These are phyloP conservation scores for Prunella strophiata DNA, from an alignment of 2,797 vertebrate species.

Conservation along the genomic window DNA sequence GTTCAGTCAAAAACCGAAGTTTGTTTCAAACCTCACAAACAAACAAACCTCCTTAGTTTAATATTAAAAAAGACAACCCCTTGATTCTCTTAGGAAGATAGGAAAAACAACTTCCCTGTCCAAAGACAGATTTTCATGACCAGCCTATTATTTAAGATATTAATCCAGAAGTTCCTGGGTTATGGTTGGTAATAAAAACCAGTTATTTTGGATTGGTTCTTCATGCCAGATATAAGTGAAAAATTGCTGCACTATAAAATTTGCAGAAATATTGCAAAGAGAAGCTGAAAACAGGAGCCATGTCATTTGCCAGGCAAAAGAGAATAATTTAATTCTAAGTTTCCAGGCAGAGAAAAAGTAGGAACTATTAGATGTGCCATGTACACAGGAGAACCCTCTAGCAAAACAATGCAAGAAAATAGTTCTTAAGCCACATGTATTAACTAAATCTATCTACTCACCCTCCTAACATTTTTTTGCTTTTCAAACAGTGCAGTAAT, in stretches of 20 bases:
- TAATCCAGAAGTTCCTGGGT: constrained; percentile 26
- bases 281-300: constrained; percentile 2
- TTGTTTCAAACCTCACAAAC: neutral
- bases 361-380: neutral
- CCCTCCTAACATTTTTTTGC: neutral
- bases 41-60: neutral
- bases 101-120: neutral
- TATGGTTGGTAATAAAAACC: constrained; percentile 9
- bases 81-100: neutral
- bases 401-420: neutral
- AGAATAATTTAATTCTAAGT: neutral
- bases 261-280: constrained; percentile 16
- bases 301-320: neutral
- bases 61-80: neutral
- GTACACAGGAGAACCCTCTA: neutral
- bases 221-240: constrained; percentile 4
- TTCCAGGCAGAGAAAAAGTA: neutral
- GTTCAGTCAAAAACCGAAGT: neutral
- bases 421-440: neutral
- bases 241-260: constrained; percentile 12
- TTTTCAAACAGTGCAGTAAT: neutral
- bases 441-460: neutral
- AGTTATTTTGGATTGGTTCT: constrained; percentile 33
- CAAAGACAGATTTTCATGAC: neutral
- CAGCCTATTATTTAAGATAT: constrained; percentile 19